Base-by-base conservation (phyloP, 2,888 invertebrate genomes). In the Amphiduros pacificus region DNA sequence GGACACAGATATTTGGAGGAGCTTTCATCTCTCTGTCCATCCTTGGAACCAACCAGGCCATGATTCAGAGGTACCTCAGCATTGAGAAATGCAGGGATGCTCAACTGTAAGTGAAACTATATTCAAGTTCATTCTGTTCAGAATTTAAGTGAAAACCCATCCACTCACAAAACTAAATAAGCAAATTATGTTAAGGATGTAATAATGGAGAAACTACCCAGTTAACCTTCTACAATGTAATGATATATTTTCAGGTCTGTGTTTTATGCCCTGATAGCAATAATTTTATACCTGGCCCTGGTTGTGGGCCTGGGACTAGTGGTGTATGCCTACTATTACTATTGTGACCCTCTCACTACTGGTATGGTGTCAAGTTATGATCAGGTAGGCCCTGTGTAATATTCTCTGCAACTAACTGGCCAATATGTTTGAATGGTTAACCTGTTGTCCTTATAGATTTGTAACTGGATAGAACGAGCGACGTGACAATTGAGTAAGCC, bases 11-110 rank as follows among this genome's bases (percentile, higher is more conserved):
- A 17, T 83, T 93, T 60, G 95, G 94, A n/a, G 93, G 93, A 2
- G 91, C 91, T 20, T 89, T 94, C 78, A 93, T 93, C 76, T 94
- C 93, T 92, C 87, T 91, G 58, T 90, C 92, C 53, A 89, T 94
- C 87, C 94, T 92, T 82, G 92, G 92, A 78, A 91, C 93, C 29
- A 94, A 94, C 82, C 95, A 95, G 82, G 91, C 93, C 0, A 58
- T 61, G 49, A 65, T 69, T 6, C 69, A 69, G 56, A 67, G 65
- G 56, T 64, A 54, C 31, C 55, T 66, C 28, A 64, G 61, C 55
- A 60, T 65, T 54, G 54, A 51, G 20, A 36, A 54, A 2, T 27
- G 64, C 20, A 53, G 41, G 22, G 49, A 66, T 11, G 66, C 68
- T 9, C 59, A 67, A 41, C 51, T 40, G 68, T 66, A 55, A 41